Evolutionary conservation across 2,113 vertebrate species (phyloP).

Genomic region (Prionailurus bengalensis): DNA sequence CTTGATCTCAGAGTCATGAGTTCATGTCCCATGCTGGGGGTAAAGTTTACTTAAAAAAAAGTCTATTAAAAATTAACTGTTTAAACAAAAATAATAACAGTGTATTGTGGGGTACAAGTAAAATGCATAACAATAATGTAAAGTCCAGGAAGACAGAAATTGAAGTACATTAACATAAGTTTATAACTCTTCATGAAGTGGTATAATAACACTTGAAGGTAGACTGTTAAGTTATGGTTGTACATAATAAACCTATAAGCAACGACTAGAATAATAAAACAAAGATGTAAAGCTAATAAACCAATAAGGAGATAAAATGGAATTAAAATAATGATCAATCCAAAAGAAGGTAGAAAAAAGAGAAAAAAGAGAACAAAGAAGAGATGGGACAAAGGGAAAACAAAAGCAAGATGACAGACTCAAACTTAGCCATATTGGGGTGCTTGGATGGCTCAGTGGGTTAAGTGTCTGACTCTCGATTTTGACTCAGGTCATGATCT

Average conservation of each 20-base stretch:
- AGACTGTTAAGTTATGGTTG: neutral
- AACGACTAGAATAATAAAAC: constrained; percentile 12
- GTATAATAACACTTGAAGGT: neutral
- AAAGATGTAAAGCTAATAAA: neutral
- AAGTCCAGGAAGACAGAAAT: constrained; percentile 2
- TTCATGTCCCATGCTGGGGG: neutral
- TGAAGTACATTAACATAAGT: neutral
- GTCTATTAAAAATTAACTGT: neutral
- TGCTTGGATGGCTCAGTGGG: too few relatives aligned
- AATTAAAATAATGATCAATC: constrained; percentile 27
- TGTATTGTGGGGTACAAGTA: neutral
- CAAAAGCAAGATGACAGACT: neutral
- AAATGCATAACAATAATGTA: neutral
- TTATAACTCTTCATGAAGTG: neutral
- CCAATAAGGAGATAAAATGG: neutral
- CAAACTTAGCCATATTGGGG: neutral
- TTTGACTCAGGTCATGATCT: too few relatives aligned
- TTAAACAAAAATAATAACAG: constrained; percentile 1
- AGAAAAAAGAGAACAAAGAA: neutral
- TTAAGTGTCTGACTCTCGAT: too few relatives aligned
- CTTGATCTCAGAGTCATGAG: neutral
- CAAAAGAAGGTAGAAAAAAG: neutral
- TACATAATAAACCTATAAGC: neutral
- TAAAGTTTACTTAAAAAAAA: neutral
- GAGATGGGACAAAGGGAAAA: constrained; percentile 1